phyloP scores from a whole-genome alignment of 2,888 invertebrate genomes.

The Mythimna impura region DNA sequence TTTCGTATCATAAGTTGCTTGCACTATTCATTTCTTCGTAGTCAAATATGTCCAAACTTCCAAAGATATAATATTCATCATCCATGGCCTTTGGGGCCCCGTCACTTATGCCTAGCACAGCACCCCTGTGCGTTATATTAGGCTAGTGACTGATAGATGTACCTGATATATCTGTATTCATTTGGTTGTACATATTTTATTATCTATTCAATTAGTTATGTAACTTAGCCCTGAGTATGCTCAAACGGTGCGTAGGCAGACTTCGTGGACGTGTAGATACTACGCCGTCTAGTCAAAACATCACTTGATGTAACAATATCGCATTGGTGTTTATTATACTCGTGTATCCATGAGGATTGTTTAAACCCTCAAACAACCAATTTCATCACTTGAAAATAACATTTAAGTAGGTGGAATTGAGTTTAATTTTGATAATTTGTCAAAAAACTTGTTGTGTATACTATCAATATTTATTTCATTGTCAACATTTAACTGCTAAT shows the following conservation, averaged over 20 bases:
- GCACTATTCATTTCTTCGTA: too few species aligned
- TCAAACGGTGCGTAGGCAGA: slow-evolving; percentile 28
- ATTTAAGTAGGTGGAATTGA: not conserved
- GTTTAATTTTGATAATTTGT: not conserved
- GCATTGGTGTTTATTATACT: slow-evolving; percentile 4
- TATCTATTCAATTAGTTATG: slow-evolving; percentile 10
- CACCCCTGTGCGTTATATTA: too few species aligned
- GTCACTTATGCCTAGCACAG: too few species aligned
- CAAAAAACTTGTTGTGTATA: not conserved
- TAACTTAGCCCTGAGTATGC: slow-evolving; percentile 17
- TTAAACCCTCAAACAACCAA: not conserved
- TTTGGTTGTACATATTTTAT: not conserved
- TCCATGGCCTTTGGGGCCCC: too few species aligned
- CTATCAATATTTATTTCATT: not conserved
- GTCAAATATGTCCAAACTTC: too few species aligned
- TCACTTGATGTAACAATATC: slow-evolving; percentile 22
- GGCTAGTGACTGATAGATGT: not conserved
- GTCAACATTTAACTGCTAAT: slow-evolving; percentile 20
- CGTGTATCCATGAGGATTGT: not conserved
- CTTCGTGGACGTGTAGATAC: slow-evolving; percentile 22
- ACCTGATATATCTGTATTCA: not conserved
- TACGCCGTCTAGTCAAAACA: slow-evolving; percentile 51
- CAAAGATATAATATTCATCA: too few species aligned
- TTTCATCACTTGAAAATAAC: not conserved
- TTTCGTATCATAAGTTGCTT: too few species aligned